Percentiles rank a stretch among this genome's conserved stretches.
Conservation (phyloP, 2,888 invertebrate genomes). For the Drosophila monieri region DNA sequence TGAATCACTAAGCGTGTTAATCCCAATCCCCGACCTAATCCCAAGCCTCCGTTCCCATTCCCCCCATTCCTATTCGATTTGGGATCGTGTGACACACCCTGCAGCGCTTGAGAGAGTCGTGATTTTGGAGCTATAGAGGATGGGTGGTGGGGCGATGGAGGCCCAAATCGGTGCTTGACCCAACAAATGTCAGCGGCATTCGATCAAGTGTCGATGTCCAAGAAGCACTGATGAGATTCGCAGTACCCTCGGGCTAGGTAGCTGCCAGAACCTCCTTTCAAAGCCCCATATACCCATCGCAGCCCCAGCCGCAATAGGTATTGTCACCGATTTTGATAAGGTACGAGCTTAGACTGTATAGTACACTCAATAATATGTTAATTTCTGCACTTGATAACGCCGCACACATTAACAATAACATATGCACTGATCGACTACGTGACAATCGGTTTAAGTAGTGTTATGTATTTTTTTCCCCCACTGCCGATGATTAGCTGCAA, state of each 20-base stretch:
- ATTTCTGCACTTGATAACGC: constrained; percentile 63
- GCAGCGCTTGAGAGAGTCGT: constrained; percentile 19
- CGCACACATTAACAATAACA: constrained; percentile 32
- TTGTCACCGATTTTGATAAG: constrained; percentile 20
- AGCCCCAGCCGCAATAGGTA: not conserved
- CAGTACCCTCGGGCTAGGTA: constrained; percentile 8
- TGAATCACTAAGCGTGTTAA: constrained; percentile 45
- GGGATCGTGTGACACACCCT: constrained; percentile 38
- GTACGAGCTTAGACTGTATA: constrained; percentile 21
- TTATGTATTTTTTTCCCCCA: constrained; percentile 17
- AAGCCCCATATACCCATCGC: not conserved
- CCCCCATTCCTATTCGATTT: constrained; percentile 8
- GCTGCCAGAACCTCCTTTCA: not conserved
- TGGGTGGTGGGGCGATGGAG: constrained; percentile 9
- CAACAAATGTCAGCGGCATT: constrained; percentile 33
- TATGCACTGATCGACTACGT: constrained; percentile 37
- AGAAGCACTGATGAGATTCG: constrained; percentile 39
- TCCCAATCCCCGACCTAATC: constrained; percentile 40
- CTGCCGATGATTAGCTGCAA: constrained; percentile 66
- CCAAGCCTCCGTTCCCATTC: constrained; percentile 14
- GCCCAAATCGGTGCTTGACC: constrained; percentile 74
- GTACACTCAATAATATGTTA: constrained; percentile 49
- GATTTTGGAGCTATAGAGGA: constrained; percentile 37
- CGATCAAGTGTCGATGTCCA: constrained; percentile 56
- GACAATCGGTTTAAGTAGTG: constrained; percentile 25